Percentiles rank a stretch among this genome's conserved stretches.
Conservation (phyloP, 2,797 vertebrate species). For the Coendou prehensilis region DNA sequence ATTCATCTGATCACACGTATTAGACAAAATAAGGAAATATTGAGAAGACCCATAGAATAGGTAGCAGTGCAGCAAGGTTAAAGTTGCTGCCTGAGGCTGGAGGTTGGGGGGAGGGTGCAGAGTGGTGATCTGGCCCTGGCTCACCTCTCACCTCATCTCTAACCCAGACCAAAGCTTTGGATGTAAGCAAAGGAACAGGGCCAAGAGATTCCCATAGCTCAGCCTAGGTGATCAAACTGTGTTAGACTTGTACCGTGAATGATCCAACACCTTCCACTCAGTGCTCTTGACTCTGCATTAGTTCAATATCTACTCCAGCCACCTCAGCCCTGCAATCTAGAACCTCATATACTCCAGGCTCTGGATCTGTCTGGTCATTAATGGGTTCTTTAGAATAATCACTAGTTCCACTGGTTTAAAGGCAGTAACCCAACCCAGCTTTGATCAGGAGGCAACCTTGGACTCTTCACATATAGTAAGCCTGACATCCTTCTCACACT, state of each 20-base stretch:
- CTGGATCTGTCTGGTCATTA: neutral
- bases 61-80: neutral
- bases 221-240: neutral
- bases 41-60: neutral
- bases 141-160: neutral
- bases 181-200: neutral
- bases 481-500: neutral
- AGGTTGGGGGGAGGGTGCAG: neutral
- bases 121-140: neutral
- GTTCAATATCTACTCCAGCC: neutral
- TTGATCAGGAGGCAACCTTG: neutral
- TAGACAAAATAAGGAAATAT: conserved; percentile 10
- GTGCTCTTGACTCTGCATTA: neutral
- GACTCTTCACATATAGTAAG: neutral
- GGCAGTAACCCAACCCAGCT: neutral
- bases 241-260: neutral
- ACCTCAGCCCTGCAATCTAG: neutral
- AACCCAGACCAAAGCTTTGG: neutral
- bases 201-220: neutral
- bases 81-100: neutral
- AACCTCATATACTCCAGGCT: neutral
- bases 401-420: neutral
- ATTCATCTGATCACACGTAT: neutral
- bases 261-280: neutral
- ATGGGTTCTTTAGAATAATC: neutral